Conservation (phyloP, 2,113 vertebrate species). For the Pandion haliaetus region DNA sequence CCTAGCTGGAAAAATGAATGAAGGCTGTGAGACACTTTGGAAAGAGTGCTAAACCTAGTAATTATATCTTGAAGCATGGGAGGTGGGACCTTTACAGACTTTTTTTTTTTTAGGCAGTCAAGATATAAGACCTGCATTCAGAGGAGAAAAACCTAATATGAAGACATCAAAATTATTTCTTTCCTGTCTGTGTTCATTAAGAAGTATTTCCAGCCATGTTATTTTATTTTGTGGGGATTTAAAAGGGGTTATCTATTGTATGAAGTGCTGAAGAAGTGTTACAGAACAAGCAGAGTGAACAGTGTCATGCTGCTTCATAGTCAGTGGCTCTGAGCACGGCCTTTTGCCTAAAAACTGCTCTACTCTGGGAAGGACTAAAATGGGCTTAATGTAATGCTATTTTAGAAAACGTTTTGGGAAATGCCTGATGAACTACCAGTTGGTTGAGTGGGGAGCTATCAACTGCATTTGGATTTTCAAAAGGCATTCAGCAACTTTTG, state of each 20-base stretch:
- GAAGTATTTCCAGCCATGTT: background rate
- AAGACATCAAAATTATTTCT: background rate
- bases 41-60: background rate
- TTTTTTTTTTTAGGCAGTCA: background rate
- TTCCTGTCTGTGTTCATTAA: background rate
- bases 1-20: background rate
- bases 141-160: background rate
- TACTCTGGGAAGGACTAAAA: background rate
- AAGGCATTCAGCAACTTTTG: background rate
- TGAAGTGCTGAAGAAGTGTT: background rate
- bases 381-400: background rate
- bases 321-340: background rate
- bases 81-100: background rate
- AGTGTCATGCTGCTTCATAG: rapidly evolving
- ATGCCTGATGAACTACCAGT: background rate
- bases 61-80: background rate
- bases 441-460: background rate
- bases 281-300: background rate
- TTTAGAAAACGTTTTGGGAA: background rate
- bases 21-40: background rate
- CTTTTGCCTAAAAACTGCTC: background rate
- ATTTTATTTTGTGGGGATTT: background rate
- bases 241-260: no score
- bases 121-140: background rate
- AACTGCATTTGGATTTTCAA: background rate